These are phyloP conservation scores for Hipposideros larvatus DNA, from an alignment of 2,797 vertebrate species.

Conservation along the genomic window DNA sequence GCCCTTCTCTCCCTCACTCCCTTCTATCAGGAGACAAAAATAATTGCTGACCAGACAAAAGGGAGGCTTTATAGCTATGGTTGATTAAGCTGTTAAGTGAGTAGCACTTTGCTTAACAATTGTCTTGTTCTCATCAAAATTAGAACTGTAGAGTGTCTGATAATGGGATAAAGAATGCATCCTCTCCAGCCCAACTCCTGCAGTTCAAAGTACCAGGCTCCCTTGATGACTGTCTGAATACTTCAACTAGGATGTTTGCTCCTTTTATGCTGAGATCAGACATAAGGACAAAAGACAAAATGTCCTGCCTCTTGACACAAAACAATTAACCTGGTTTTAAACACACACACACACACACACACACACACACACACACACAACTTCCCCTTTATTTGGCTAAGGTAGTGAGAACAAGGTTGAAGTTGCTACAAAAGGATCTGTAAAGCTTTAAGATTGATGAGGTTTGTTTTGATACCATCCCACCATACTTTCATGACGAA, in stretches of 20 bases:
- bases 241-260: constrained; percentile 21
- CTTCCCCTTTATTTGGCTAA: constrained; percentile 40
- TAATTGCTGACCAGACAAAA: constrained; percentile 73
- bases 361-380: neutral
- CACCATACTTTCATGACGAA: neutral
- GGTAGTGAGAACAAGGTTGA: constrained; percentile 19
- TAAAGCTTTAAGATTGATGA: constrained; percentile 1
- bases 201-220: constrained; percentile 56
- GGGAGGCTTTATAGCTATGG: constrained; percentile 46
- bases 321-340: constrained; percentile 16
- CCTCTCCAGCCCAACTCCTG: neutral
- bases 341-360: no score
- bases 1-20: neutral
- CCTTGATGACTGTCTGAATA: neutral
- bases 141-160: constrained; percentile 59
- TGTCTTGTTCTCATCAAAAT: constrained; percentile 72
- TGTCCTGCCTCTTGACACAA: neutral
- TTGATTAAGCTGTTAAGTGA: constrained; percentile 71
- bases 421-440: neutral
- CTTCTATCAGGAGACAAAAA: constrained; percentile 13
- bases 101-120: constrained; percentile 61
- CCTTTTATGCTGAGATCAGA: constrained; percentile 41
- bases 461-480: neutral
- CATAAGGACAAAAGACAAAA: neutral
- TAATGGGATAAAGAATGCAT: constrained; percentile 60